These are phyloP conservation scores for Tridacna crocea DNA, from an alignment of 2,888 invertebrate species.

Conservation along the genomic window DNA sequence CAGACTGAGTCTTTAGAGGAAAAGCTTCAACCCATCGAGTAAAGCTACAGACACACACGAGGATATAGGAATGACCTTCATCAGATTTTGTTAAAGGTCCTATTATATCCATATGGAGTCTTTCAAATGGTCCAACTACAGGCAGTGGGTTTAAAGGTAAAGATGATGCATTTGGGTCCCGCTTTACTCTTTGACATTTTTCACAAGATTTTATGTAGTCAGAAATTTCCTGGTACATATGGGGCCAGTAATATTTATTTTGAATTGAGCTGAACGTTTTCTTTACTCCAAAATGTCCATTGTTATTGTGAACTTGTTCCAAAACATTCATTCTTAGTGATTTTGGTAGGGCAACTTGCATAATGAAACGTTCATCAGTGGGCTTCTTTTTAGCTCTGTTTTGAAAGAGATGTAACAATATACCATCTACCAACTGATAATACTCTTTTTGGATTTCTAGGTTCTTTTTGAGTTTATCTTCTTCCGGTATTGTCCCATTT, in stretches of 20 bases:
- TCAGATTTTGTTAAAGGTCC: no score
- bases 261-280: conserved; percentile 23
- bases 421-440: conserved; percentile 26
- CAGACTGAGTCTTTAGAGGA: conserved; percentile 49
- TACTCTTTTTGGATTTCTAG: conserved; percentile 19
- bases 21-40: no score
- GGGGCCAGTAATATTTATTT: conserved; percentile 53
- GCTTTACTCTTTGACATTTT: conserved; percentile 51
- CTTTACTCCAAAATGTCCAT: no score
- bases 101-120: no score
- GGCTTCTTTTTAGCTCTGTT: conserved; percentile 27
- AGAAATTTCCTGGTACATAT: conserved; percentile 42
- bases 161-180: conserved; percentile 28
- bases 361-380: conserved; percentile 20
- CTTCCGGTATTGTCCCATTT: conserved; percentile 6
- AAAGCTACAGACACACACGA: conserved; percentile 47
- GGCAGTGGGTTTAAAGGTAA: conserved; percentile 55
- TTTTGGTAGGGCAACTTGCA: conserved; percentile 35
- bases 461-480: conserved; percentile 6
- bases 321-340: conserved; percentile 18
- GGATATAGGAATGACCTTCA: no score
- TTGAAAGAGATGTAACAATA: conserved; percentile 26
- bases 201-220: conserved; percentile 57
- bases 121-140: conserved; percentile 36
- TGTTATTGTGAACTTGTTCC: conserved; percentile 20